These are phyloP conservation scores for Parazoanthus swiftii DNA, from an alignment of 92 coral and sea anemone species.

Conservation along the genomic window DNA sequence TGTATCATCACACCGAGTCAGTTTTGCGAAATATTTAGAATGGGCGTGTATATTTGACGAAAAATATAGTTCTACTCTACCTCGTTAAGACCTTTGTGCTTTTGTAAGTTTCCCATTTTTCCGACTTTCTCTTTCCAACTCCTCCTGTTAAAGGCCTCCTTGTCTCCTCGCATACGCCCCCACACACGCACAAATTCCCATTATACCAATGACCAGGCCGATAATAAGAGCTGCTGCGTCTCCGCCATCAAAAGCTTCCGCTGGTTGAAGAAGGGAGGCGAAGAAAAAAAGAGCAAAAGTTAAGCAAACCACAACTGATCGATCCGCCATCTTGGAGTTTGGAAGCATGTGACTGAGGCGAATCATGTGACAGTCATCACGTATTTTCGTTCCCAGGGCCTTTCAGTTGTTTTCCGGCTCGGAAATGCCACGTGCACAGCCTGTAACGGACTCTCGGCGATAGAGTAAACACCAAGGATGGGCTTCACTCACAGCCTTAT, in stretches of 20 bases:
- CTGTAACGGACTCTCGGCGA: too few species aligned
- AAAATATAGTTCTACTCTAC: slow-evolving; percentile 9
- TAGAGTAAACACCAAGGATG: too few species aligned
- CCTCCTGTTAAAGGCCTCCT: slow-evolving; percentile 67
- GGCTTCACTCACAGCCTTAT: slow-evolving; percentile 45
- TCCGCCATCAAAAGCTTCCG: slow-evolving; percentile 95
- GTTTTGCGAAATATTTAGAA: neutral
- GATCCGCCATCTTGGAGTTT: slow-evolving; percentile 39
- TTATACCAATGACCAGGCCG: slow-evolving; percentile 92
- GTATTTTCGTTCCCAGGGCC: slow-evolving; percentile 26
- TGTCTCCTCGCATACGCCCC: slow-evolving; percentile 98
- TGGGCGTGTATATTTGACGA: neutral
- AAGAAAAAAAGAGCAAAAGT: slow-evolving; percentile 49
- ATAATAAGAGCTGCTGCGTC: slow-evolving; percentile 96
- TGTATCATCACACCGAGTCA: too few species aligned
- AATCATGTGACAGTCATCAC: slow-evolving; percentile 26
- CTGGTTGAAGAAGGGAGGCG: slow-evolving; percentile 81
- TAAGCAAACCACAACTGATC: neutral
- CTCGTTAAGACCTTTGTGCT: neutral
- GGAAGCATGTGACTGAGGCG: slow-evolving; percentile 1
- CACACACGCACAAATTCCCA: slow-evolving; percentile 98
- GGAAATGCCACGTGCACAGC: neutral
- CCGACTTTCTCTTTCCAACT: neutral
- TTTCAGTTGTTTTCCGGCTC: neutral
- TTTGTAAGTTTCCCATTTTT: neutral